Percentiles rank a stretch among this genome's conserved stretches.
Evolutionary conservation across 53 echinoderm and acorn worm species (phyloP).

Genomic region (Echinarachnius parma): DNA sequence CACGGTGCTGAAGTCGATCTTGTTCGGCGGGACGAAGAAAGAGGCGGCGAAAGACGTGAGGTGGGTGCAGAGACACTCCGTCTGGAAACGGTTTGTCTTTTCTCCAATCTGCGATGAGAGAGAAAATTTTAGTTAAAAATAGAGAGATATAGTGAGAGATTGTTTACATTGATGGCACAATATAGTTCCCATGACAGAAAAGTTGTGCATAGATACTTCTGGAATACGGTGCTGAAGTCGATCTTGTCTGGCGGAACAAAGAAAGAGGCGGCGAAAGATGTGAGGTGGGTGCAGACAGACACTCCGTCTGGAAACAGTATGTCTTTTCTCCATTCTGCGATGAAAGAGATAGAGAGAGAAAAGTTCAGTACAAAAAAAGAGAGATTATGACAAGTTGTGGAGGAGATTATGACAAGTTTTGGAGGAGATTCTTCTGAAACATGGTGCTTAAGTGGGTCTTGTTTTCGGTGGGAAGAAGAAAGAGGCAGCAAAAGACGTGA

Average conservation of each 20-base stretch:
- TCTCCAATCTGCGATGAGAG: slow-evolving; percentile 39
- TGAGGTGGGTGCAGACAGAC: slow-evolving; percentile 73
- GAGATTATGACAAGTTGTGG: too few species aligned
- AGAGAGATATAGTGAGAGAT: too few species aligned
- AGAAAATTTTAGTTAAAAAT: neutral
- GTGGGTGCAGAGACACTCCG: slow-evolving; percentile 70
- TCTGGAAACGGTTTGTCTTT: slow-evolving; percentile 33
- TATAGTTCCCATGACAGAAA: too few species aligned
- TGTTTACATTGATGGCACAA: too few species aligned
- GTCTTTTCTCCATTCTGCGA: too few species aligned
- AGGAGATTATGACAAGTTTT: too few species aligned
- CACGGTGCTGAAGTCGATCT: slow-evolving; percentile 73
- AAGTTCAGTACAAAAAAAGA: too few species aligned
- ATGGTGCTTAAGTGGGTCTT: slow-evolving; percentile 70
- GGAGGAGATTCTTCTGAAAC: slow-evolving; percentile 43
- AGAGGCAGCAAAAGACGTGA: slow-evolving; percentile 62
- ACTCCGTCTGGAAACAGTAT: too few species aligned
- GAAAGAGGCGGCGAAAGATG: slow-evolving; percentile 67
- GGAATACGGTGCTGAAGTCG: slow-evolving; percentile 75
- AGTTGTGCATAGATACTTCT: too few species aligned
- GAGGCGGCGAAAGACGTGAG: slow-evolving; percentile 65
- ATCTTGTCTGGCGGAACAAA: slow-evolving; percentile 70
- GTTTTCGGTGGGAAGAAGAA: slow-evolving; percentile 74
- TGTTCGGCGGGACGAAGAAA: slow-evolving; percentile 71
- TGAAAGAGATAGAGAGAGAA: too few species aligned